These are phyloP conservation scores for Microplitis demolitor DNA, from an alignment of 1,140 invertebrate genomes.

Conservation along the genomic window DNA sequence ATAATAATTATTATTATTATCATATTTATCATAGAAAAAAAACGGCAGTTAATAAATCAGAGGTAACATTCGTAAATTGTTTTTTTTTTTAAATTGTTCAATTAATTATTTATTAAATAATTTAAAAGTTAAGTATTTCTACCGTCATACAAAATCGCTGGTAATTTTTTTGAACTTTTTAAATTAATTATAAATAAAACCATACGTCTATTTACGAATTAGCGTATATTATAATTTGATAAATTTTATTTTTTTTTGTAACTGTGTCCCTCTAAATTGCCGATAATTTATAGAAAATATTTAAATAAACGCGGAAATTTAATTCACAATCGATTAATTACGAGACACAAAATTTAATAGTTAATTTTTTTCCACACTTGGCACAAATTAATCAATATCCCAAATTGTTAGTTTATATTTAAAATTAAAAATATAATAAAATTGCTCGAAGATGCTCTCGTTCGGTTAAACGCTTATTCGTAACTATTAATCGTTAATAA, in stretches of 20 bases:
- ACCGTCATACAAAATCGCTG: constrained; percentile 19
- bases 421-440: constrained; percentile 6
- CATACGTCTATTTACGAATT: background rate
- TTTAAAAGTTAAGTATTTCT: constrained; percentile 11
- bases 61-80: constrained; percentile 37
- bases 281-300: background rate
- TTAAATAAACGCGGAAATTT: background rate
- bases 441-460: constrained; percentile 23
- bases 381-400: background rate
- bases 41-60: constrained; percentile 46
- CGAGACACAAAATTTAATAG: constrained; percentile 1
- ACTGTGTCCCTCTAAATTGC: too few species aligned
- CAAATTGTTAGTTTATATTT: background rate
- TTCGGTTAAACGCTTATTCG: constrained; percentile 15
- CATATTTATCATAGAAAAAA: constrained; percentile 34
- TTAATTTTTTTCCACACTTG: constrained; percentile 16
- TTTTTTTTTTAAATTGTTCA: background rate
- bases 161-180: constrained; percentile 9
- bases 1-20: background rate
- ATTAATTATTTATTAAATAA: too few species aligned
- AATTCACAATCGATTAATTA: background rate
- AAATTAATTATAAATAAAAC: constrained; percentile 31
- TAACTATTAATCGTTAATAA: background rate
- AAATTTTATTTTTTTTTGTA: too few species aligned
- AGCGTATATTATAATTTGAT: background rate